phyloP scores from a whole-genome alignment of 2,797 vertebrate genomes.

The Dendrocincla tyrannina region DNA sequence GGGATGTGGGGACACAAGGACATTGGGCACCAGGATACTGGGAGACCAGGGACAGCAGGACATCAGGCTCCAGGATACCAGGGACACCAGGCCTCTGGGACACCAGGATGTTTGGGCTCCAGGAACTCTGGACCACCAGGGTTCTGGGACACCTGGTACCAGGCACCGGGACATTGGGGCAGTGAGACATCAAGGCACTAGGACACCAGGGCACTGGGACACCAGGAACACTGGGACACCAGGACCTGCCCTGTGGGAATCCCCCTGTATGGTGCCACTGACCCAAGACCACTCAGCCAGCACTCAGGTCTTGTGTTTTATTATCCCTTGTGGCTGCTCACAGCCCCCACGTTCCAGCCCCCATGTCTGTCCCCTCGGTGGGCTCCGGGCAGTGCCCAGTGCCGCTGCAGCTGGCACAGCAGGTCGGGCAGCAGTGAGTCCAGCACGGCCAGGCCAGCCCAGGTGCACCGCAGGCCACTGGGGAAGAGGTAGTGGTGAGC shows the following conservation, averaged over 20 bases:
- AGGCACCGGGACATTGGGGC: neutral
- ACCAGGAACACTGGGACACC: neutral
- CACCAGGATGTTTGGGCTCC: too few species aligned
- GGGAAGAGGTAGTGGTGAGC: neutral
- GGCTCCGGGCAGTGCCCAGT: conserved; percentile 9
- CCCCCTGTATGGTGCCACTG: too few species aligned
- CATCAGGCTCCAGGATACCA: too few species aligned
- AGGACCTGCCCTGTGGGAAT: too few species aligned
- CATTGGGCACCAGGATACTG: too few species aligned
- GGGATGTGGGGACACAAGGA: too few species aligned
- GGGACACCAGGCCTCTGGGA: too few species aligned
- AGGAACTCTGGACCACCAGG: too few species aligned
- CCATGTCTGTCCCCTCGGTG: neutral
- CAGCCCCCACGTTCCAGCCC: neutral
- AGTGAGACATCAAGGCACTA: too few species aligned
- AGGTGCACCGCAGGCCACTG: conserved; percentile 90
- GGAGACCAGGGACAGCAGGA: too few species aligned
- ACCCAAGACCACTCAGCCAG: neutral
- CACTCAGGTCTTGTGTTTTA: neutral
- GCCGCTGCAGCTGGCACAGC: conserved; percentile 80
- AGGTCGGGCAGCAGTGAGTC: conserved; percentile 87
- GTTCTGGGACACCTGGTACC: too few species aligned
- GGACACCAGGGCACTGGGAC: neutral
- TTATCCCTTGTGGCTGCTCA: neutral
- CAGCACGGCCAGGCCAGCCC: conserved; percentile 86